These are phyloP conservation scores for Anguilla rostrata DNA, from an alignment of 2,113 vertebrate genomes.

Conservation along the genomic window DNA sequence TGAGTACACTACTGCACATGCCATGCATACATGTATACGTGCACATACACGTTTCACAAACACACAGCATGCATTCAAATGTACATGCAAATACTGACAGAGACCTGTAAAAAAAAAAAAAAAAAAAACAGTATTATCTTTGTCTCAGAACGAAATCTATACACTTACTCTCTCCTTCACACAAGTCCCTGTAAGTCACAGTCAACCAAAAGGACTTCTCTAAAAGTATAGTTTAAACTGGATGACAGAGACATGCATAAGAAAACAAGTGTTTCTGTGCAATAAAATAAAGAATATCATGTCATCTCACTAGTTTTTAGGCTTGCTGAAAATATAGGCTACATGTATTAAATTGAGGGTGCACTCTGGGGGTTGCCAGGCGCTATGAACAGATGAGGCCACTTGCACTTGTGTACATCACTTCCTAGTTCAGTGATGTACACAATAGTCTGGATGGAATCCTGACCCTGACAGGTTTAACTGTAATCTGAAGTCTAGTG, in stretches of 20 bases:
- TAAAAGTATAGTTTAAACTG: background rate
- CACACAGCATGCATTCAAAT: background rate
- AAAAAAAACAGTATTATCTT: too few species aligned
- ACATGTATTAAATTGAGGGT: background rate
- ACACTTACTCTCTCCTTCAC: constrained; percentile 18
- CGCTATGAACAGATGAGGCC: background rate
- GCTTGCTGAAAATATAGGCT: too few species aligned
- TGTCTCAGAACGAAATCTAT: background rate
- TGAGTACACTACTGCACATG: constrained; percentile 30
- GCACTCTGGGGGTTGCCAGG: too few species aligned
- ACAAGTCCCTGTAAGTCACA: background rate
- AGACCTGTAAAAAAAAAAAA: background rate
- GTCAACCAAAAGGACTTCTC: background rate
- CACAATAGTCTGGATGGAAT: too few species aligned
- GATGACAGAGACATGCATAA: too few species aligned
- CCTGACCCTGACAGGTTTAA: too few species aligned
- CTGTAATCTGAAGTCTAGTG: too few species aligned
- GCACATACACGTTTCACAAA: background rate
- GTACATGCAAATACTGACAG: constrained; percentile 20
- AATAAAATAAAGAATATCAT: background rate
- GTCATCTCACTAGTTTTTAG: too few species aligned
- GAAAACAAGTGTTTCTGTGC: background rate
- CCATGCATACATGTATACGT: constrained; percentile 27
- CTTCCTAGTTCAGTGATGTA: too few species aligned
- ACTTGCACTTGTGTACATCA: too few species aligned